Evolutionary conservation across 2,113 vertebrate species (phyloP), one percentile per base, ranked within the genome.

Genomic region (Balaenoptera acutorostrata): DNA sequence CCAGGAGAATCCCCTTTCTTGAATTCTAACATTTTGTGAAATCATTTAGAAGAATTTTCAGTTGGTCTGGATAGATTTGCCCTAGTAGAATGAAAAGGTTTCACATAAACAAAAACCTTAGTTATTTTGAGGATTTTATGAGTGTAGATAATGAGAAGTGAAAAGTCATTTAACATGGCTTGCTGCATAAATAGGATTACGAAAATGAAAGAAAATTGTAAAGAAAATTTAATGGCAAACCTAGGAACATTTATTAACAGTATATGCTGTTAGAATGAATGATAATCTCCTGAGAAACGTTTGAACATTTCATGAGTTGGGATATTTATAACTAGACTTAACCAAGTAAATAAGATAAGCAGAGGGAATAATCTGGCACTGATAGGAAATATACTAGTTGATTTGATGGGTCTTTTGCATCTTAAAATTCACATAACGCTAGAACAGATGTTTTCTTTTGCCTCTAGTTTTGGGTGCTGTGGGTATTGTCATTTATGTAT

Each of bases 371-470:
- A 83, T 68, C 75, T 89, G 81, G 71, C 29, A 64, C 41, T 31
- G 21, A 86, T 27, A 46, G 59, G 86, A 29, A 85, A 94, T 59
- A 41, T 90, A 27, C 27, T 57, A 52, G 63, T 83, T 77, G 46
- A 74, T 83, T 86, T 87, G 31, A 66, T 36, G 83, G 14, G 36
- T 49, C 23, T 93, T 85, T 94, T 72, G 27, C 4, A 36, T 77
- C 29, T 84, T 75, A 84, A 91, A 95, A 82, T 74, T 72, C 84
- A 93, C 49, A 8, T 90, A 93, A 71, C 93, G 80, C 57, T 41
- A 81, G 72, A 93, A 83, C 31, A 86, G 52, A 84, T 92, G 57
- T 96, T 91, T 93, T 85, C 75, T 36, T 97, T 93, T 96, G 75
- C 71, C 49, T 88, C 89, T 31, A 69, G 6, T 83, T 93, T 95